A percentile compares a stretch with the other conserved stretches of the same genome.
phyloP scores from a whole-genome alignment of 2,797 vertebrate genomes.

The Adrianichthys oophorus region DNA sequence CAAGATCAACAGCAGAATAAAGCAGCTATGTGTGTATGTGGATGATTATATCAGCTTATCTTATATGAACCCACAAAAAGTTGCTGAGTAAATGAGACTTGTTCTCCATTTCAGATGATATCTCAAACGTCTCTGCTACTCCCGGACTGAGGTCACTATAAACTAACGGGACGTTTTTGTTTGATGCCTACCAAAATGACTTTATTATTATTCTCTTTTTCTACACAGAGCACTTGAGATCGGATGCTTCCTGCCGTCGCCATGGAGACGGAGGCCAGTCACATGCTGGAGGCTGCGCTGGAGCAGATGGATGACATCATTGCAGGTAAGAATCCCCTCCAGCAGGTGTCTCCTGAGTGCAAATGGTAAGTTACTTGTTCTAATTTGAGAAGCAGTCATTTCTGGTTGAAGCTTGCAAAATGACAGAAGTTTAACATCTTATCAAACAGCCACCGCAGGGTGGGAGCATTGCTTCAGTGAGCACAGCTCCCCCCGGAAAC shows the following conservation, averaged over 20 bases:
- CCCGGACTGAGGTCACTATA: background rate
- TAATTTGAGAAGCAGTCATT: too few species aligned
- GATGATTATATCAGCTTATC: background rate
- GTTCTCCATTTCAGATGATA: conserved; percentile 9
- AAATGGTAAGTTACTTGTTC: too few species aligned
- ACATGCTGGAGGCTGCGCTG: conserved; percentile 92
- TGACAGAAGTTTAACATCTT: too few species aligned
- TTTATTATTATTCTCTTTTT: background rate
- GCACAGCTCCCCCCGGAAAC: too few species aligned
- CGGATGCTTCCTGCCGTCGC: conserved; percentile 60
- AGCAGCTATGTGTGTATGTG: too few species aligned
- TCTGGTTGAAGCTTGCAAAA: too few species aligned
- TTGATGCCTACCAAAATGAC: too few species aligned
- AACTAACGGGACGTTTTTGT: too few species aligned
- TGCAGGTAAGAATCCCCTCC: conserved; percentile 80
- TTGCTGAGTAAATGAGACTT: conserved; percentile 7
- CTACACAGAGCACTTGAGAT: conserved; percentile 12
- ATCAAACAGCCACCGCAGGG: too few species aligned
- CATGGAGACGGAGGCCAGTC: conserved; percentile 94
- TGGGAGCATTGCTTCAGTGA: too few species aligned
- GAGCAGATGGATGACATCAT: conserved; percentile 99
- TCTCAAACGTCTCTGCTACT: background rate
- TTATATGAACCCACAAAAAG: conserved; percentile 3
- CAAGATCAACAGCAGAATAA: too few species aligned
- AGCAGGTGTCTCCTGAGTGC: too few species aligned